These are phyloP conservation scores for Rafetus swinhoei DNA, from an alignment of 2,113 vertebrate genomes.

Conservation along the genomic window DNA sequence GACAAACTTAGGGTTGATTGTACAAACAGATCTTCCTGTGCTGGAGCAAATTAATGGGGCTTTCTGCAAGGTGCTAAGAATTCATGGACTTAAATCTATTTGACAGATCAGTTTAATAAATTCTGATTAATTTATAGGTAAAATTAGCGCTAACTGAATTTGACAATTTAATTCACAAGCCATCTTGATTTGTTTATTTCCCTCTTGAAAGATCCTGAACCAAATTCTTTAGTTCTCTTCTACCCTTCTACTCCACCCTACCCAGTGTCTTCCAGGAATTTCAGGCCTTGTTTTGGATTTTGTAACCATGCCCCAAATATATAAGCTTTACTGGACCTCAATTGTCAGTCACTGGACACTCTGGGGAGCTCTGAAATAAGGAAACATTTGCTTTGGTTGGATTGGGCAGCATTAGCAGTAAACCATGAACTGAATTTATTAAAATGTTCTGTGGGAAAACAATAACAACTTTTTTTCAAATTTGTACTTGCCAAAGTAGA, in stretches of 20 bases:
- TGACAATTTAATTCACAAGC: background rate
- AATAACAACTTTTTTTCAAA: background rate
- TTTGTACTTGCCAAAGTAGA: background rate
- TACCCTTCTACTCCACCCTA: background rate
- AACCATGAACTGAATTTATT: accelerated
- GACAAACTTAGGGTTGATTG: background rate
- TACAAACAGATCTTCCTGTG: background rate
- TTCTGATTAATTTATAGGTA: background rate
- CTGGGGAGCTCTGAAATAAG: accelerated
- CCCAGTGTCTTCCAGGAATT: background rate
- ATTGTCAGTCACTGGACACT: background rate
- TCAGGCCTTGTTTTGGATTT: background rate
- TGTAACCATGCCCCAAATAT: background rate
- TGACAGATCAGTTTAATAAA: background rate
- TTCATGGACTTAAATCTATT: background rate
- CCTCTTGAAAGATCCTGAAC: background rate
- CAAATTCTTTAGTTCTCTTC: accelerated
- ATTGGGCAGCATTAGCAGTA: accelerated
- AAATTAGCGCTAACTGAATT: background rate
- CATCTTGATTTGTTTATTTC: background rate
- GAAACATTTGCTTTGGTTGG: accelerated
- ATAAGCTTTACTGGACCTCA: background rate
- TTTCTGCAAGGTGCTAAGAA: background rate
- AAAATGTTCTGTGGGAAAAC: background rate
- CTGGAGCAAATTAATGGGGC: accelerated